These are phyloP conservation scores for Phengaris arion DNA, from an alignment of 2,888 invertebrate genomes.

Conservation along the genomic window DNA sequence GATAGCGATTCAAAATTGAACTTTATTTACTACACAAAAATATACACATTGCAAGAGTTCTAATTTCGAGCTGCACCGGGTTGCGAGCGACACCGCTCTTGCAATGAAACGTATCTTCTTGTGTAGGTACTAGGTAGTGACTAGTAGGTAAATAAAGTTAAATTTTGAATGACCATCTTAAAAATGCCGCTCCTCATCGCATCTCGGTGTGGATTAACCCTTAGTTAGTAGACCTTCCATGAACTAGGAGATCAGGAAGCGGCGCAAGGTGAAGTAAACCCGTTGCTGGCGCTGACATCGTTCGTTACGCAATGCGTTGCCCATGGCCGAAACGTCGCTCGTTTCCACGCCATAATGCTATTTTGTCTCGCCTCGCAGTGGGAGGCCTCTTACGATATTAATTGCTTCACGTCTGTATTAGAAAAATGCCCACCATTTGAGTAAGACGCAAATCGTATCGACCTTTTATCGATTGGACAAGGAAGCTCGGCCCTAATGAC, in stretches of 20 bases:
- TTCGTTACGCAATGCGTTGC: neutral
- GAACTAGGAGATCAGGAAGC: constrained; percentile 4
- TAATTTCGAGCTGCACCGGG: too few species aligned
- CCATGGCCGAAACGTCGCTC: constrained; percentile 12
- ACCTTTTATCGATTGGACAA: neutral
- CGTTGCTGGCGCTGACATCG: neutral
- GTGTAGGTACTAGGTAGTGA: too few species aligned
- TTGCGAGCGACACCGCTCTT: too few species aligned
- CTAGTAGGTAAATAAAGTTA: too few species aligned
- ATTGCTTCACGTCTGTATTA: neutral
- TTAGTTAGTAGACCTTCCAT: neutral
- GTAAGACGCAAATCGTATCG: neutral
- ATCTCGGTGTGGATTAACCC: too few species aligned
- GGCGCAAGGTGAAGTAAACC: neutral
- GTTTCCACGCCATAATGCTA: constrained; percentile 11
- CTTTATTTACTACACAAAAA: too few species aligned
- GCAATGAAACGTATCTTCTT: too few species aligned
- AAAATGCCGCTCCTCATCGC: too few species aligned
- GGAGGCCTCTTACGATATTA: neutral
- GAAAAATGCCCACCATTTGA: neutral
- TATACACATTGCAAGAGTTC: too few species aligned
- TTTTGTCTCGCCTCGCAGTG: constrained; percentile 2
- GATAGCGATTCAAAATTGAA: too few species aligned
- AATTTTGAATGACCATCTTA: too few species aligned
- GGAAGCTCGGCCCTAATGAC: neutral